Evolutionary conservation across 2,113 vertebrate genomes (phyloP).

Genomic region (Harpagus bidentatus): DNA sequence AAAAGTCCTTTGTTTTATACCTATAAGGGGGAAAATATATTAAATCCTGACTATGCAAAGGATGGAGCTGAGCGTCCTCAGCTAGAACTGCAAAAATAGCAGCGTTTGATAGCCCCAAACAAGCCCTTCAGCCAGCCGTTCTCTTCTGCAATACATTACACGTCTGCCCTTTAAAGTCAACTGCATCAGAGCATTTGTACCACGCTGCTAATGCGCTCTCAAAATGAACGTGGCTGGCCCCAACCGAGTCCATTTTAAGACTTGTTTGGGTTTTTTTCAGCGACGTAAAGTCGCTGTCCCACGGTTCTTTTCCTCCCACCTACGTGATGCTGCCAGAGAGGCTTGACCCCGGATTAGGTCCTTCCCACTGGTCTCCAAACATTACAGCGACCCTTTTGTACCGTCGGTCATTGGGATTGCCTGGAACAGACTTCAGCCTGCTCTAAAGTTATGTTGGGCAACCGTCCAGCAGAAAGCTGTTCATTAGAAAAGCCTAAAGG

Average conservation of each 20-base stretch:
- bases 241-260: neutral
- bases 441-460: constrained; percentile 38
- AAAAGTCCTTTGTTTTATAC: constrained; percentile 42
- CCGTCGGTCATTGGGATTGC: neutral
- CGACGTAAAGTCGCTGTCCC: neutral
- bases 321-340: neutral
- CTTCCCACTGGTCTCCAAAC: neutral
- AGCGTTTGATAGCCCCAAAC: neutral
- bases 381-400: neutral
- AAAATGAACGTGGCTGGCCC: neutral
- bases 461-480: constrained; percentile 27
- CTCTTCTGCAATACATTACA: neutral
- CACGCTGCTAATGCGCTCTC: neutral
- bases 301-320: neutral
- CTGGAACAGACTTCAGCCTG: constrained; percentile 3
- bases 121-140: neutral
- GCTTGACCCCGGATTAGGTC: neutral
- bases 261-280: neutral
- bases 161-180: neutral
- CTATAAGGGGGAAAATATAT: neutral
- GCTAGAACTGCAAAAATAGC: constrained; percentile 2
- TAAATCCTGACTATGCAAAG: neutral
- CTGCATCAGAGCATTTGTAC: neutral
- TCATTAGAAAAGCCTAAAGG: constrained; percentile 29
- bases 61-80: neutral